phyloP scores from a whole-genome alignment of 2,797 vertebrate species.

The Pangasius sanitwongsei region DNA sequence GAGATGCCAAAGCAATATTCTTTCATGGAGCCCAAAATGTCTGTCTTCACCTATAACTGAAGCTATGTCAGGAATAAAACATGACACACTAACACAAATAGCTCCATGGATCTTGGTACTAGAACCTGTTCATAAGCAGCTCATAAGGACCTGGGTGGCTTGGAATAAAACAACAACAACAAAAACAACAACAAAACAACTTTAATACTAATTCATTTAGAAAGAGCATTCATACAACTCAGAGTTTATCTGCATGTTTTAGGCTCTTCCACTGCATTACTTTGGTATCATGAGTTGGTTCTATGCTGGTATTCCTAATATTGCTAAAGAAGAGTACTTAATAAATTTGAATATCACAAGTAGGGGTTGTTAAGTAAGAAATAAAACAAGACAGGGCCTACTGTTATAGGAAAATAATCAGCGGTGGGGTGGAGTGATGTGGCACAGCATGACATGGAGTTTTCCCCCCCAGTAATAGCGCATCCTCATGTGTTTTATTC shows the following conservation, averaged over 20 bases:
- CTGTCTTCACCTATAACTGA: neutral
- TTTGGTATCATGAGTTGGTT: too few species aligned
- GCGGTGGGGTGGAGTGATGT: too few species aligned
- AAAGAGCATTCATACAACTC: too few species aligned
- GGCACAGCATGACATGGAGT: too few species aligned
- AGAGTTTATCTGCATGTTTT: too few species aligned
- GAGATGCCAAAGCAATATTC: neutral
- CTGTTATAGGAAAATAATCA: neutral
- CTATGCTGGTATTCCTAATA: neutral
- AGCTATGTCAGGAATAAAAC: neutral
- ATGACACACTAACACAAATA: neutral
- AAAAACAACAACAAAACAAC: too few species aligned
- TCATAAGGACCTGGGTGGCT: neutral
- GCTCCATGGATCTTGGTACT: neutral
- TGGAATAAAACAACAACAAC: neutral
- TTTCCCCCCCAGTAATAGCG: neutral
- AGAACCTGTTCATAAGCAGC: neutral
- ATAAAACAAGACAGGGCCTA: neutral
- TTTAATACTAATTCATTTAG: too few species aligned
- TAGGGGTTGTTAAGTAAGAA: neutral
- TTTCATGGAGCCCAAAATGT: neutral
- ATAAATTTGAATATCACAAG: too few species aligned
- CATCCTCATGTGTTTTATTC: neutral
- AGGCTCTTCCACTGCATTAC: too few species aligned
- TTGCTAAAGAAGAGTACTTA: neutral